Evolutionary conservation across 1,140 invertebrate genomes (phyloP).

Genomic region (Muscidifurax raptorellus): DNA sequence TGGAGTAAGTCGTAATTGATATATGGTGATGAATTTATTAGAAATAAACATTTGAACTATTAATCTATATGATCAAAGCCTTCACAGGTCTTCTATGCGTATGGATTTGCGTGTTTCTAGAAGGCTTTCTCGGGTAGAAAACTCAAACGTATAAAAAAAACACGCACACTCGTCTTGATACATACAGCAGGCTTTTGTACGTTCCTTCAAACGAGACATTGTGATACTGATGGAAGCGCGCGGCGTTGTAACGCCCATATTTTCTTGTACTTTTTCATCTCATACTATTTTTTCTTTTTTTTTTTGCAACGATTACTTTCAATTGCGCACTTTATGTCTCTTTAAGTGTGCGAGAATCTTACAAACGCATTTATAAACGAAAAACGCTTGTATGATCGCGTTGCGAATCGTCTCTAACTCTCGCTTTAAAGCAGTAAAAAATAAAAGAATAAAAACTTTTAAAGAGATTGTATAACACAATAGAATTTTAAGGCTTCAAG

Average conservation of each 20-base stretch:
- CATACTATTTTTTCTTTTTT: slow-evolving; percentile 34
- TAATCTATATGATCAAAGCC: background rate
- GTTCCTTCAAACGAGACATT: slow-evolving; percentile 74
- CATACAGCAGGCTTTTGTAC: slow-evolving; percentile 68
- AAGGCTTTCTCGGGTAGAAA: slow-evolving; percentile 10
- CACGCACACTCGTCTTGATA: slow-evolving; percentile 54
- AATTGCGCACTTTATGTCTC: slow-evolving; percentile 45
- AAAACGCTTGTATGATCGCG: slow-evolving; percentile 41
- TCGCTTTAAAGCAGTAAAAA: slow-evolving; percentile 18
- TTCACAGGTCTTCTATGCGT: background rate
- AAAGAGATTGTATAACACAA: slow-evolving; percentile 46
- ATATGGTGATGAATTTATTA: slow-evolving; percentile 3
- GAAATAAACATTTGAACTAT: background rate
- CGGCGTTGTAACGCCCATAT: slow-evolving; percentile 49
- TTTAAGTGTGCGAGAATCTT: slow-evolving; percentile 47
- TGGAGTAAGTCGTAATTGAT: slow-evolving; percentile 9
- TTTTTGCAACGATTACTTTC: slow-evolving; percentile 32
- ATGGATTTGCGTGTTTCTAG: slow-evolving; percentile 45
- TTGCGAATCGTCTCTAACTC: slow-evolving; percentile 33
- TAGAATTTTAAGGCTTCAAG: slow-evolving; percentile 50
- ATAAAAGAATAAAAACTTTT: slow-evolving; percentile 16
- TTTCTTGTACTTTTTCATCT: slow-evolving; percentile 52
- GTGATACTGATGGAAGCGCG: slow-evolving; percentile 73
- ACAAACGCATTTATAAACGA: slow-evolving; percentile 44
- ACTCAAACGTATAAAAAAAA: background rate